Percentiles rank a stretch among this genome's conserved stretches.
These are phyloP conservation scores for Chelonoidis abingdonii DNA, from an alignment of 2,113 vertebrate genomes.

Conservation along the genomic window DNA sequence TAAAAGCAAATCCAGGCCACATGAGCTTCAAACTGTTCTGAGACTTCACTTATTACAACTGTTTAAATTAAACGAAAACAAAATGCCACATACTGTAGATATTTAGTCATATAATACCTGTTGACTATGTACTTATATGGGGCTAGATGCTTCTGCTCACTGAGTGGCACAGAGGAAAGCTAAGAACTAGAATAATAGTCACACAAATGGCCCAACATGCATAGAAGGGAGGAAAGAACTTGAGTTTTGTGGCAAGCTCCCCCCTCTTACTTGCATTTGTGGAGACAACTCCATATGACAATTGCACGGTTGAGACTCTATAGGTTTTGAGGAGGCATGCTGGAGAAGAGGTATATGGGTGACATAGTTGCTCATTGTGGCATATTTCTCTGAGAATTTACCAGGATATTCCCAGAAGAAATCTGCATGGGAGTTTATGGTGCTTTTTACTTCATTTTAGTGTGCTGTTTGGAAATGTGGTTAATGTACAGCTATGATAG, in stretches of 20 bases:
- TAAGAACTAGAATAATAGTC: not conserved
- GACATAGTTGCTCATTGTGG: too few species aligned
- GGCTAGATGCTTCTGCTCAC: not conserved
- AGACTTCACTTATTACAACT: not conserved
- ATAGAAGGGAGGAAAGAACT: not conserved
- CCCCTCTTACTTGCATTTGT: not conserved
- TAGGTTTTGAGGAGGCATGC: not conserved
- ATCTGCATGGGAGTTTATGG: too few species aligned
- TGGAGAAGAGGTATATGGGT: too few species aligned
- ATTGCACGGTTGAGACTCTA: rapidly evolving
- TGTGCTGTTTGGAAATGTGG: too few species aligned
- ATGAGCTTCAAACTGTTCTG: not conserved
- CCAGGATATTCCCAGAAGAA: too few species aligned
- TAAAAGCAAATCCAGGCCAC: not conserved
- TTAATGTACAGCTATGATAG: too few species aligned
- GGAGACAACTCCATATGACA: not conserved
- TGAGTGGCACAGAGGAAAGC: not conserved
- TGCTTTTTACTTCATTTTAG: too few species aligned
- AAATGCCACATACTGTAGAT: not conserved
- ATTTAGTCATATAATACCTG: not conserved
- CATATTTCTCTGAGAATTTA: too few species aligned
- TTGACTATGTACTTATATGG: not conserved
- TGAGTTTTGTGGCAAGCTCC: not conserved
- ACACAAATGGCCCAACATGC: not conserved
- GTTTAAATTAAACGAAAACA: not conserved